phyloP scores from a whole-genome alignment of 2,888 invertebrate species.

The Brenthis ino region DNA sequence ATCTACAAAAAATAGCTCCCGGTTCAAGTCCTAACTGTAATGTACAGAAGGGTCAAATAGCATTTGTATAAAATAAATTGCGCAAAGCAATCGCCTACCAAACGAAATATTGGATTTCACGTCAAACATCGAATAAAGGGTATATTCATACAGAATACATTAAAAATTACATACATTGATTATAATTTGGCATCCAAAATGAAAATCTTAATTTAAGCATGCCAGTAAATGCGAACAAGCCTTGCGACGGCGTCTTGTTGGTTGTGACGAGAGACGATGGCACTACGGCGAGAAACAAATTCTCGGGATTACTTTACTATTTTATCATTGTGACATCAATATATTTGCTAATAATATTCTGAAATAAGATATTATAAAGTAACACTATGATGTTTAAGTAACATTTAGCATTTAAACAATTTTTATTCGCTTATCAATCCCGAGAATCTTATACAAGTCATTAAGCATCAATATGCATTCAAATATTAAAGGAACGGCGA shows the following conservation, averaged over 20 bases:
- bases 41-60: conserved; percentile 62
- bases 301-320: conserved; percentile 4
- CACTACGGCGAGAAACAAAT: conserved; percentile 43
- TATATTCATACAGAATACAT: conserved; percentile 35
- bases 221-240: conserved; percentile 72
- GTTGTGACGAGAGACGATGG: conserved; percentile 31
- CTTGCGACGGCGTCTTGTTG: conserved; percentile 41
- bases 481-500: conserved; percentile 15
- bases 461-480: conserved; percentile 17
- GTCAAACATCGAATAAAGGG: conserved; percentile 50
- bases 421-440: not conserved
- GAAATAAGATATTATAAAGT: not conserved
- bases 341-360: not conserved
- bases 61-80: conserved; percentile 53
- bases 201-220: conserved; percentile 68
- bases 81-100: conserved; percentile 59
- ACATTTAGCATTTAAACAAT: not conserved
- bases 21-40: conserved; percentile 57
- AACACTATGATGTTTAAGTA: conserved; percentile 2
- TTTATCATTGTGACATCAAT: not conserved
- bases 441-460: conserved; percentile 21
- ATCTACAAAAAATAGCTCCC: conserved; percentile 66
- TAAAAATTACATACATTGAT: conserved; percentile 38
- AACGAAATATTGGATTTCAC: conserved; percentile 56
- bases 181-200: conserved; percentile 76